Evolutionary conservation across 2,888 invertebrate genomes (phyloP), one percentile per base, ranked within the genome.

Genomic region (Spisula subtruncata): DNA sequence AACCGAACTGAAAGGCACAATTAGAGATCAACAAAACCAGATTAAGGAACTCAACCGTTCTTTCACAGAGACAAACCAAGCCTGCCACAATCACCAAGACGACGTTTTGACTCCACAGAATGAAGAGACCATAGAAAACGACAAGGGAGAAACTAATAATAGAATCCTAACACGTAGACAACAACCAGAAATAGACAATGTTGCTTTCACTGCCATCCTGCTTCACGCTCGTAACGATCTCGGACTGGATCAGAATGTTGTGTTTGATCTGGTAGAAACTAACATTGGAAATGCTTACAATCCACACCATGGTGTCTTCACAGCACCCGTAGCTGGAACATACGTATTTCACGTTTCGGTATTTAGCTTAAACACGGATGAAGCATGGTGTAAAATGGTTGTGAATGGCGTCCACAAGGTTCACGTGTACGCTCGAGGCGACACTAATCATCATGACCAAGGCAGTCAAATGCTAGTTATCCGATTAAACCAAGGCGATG

Each of bases 221-320:
- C 20, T 56, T 18, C 16, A 56, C n/a, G 20, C 56, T 20, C 56
- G 5, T 18, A 56, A 56, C 56, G 56, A 56, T 56, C 56, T 56
- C n/a, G 56, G 56, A 56, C 56, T 56, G n/a, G 20, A 20, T 18
- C 56, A 56, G n/a, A 56, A 56, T 56, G 56, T 56, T 20, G 20
- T 56, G 16, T 86, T 86, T 48, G 82, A 86, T 18, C 12, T 5
- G 0, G 86, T 66, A 1, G 46, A 46, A 29, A 60, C 60, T 10
- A 82, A 86, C 81, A 82, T 82, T 12, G 83, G 83, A 20, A 75
- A 79, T 29, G 85, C 32, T 12, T 85, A n/a, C 51, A 54, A 80
- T 66, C 46, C 46, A 29, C 79, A 85, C 56, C 79, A 85, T n/a
- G 85, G 85, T 20, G 32, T 80, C 18, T 85, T 87, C 75, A 48